Base-by-base conservation (phyloP, 2,888 invertebrate genomes). In the Carcina quercana region DNA sequence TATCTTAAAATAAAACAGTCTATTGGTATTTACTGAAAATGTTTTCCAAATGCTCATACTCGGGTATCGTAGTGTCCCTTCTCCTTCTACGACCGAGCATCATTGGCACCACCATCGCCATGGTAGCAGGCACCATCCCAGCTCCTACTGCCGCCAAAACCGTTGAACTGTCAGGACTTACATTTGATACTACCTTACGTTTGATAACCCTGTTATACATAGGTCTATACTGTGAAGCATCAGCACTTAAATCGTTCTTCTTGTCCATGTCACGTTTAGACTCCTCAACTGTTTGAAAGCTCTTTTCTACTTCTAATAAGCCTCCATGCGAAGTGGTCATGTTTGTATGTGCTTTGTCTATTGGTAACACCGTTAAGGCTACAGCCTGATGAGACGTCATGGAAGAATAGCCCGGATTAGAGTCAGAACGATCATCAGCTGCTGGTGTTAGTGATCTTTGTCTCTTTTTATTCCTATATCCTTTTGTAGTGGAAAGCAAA, bases 91-190 rank as follows among this genome's bases (percentile, higher is more conserved):
- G 59, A n/a, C 89, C 90, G 37, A 92, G 74, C 63, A 91, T 89
- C 86, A 92, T 89, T 0, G 93, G 93, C 20, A 92, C 89, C 44
- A 93, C 85, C 89, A 92, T 90, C 0, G 92, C 92, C 89, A 92
- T 90, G 0, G 92, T 91, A 0, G 92, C 92, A 4, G 92, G 92
- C 12, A 93, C 85, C 89, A 93, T 90, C 0, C 92, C 92, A 10
- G 92, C 92, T 0, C 92, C 90, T 1, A 92, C 90, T 1, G 91
- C 91, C 5, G 91, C 91, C 40, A 91, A 58, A 19, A 91, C 86
- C 0, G 90, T 88, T 0, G 89, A 86, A 45, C 86, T 86, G 50
- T 89, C 88, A 3, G 79, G 80, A 29, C 60, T 53, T 2, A 62
- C 56, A 35, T 69, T 73, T 1, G 71, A 58, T 12, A 79, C 51